phyloP scores from a whole-genome alignment of 2,113 vertebrate genomes.

The Synchiropus splendidus region DNA sequence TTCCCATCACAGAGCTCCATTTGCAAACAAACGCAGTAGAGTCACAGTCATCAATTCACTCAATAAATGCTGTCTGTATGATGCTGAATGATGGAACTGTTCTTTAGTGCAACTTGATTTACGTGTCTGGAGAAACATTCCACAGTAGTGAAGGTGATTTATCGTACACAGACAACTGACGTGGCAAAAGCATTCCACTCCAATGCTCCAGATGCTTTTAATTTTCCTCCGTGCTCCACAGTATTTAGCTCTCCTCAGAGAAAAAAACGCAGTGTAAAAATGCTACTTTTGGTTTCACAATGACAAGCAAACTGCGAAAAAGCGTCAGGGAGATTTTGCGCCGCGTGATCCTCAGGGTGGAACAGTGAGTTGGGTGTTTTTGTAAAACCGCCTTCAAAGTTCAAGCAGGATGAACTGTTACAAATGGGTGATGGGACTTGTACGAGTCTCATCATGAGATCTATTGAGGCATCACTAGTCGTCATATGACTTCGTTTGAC shows the following conservation, averaged over 20 bases:
- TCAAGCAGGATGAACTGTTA: no score
- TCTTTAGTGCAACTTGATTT: neutral
- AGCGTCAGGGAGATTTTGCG: no score
- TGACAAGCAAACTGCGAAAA: no score
- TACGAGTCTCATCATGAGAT: neutral
- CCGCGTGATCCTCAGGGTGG: no score
- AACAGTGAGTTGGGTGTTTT: no score
- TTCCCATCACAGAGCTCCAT: conserved; percentile 12
- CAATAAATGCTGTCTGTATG: neutral
- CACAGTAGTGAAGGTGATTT: conserved; percentile 1
- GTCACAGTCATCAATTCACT: conserved; percentile 1
- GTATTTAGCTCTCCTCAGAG: neutral
- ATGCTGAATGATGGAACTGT: neutral
- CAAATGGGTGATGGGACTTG: conserved; percentile 1
- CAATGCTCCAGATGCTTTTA: conserved; percentile 6
- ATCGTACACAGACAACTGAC: conserved; percentile 5
- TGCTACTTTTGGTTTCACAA: conserved; percentile 3
- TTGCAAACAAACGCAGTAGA: conserved; percentile 1
- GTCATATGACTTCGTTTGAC: no score
- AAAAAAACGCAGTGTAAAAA: conserved; percentile 1
- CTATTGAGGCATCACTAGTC: no score
- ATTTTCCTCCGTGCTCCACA: neutral
- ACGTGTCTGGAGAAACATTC: neutral
- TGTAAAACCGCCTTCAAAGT: no score
- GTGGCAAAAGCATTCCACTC: neutral